Percentiles rank a stretch among this genome's conserved stretches.
phyloP scores from a whole-genome alignment of 1,140 invertebrate species.

The Parapsyche elsis region DNA sequence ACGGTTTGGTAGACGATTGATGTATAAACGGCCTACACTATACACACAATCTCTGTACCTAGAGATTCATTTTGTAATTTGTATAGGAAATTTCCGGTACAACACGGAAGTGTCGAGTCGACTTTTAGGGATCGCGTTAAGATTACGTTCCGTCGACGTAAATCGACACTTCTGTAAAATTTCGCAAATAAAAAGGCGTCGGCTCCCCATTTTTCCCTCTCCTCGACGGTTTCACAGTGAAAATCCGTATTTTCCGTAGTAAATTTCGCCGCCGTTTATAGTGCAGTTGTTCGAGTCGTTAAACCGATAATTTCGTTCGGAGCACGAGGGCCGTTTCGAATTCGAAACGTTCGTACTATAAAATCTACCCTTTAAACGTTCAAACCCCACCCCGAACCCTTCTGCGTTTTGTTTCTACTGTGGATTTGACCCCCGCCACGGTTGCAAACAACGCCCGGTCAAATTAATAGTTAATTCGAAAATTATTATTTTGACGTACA shows the following conservation, averaged over 20 bases:
- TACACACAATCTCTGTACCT: no score
- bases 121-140: no score
- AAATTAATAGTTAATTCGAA: no score
- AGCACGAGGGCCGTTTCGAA: conserved; percentile 6
- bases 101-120: no score
- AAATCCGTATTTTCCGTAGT: conserved; percentile 6
- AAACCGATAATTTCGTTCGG: conserved; percentile 30
- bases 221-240: neutral
- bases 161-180: neutral
- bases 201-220: no score
- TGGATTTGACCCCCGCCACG: no score
- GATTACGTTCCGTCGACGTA: neutral
- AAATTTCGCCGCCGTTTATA: conserved; percentile 16
- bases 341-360: neutral
- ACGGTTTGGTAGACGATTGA: no score
- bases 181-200: neutral
- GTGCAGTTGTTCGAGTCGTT: conserved; percentile 30
- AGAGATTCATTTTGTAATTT: no score
- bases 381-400: conserved; percentile 23
- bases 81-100: no score
- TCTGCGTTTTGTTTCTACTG: neutral
- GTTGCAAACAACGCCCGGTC: no score
- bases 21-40: no score
- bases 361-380: neutral
- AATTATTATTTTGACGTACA: no score